Evolutionary conservation across 2,113 vertebrate species (phyloP).

Genomic region (Halichoerus grypus): DNA sequence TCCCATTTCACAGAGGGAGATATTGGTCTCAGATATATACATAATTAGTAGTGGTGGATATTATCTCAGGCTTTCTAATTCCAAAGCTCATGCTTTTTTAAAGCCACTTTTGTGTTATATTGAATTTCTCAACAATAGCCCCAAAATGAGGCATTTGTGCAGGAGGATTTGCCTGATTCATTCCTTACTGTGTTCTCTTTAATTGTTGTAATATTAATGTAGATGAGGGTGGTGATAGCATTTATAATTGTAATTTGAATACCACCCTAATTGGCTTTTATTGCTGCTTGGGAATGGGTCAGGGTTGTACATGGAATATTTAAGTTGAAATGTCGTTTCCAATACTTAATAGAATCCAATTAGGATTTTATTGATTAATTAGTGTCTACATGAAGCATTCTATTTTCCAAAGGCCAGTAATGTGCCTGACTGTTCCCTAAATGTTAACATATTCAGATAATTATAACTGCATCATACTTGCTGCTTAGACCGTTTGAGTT

Average conservation of each 20-base stretch:
- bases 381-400: conserved; percentile 74
- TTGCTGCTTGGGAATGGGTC: conserved; percentile 55
- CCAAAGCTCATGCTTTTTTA: neutral
- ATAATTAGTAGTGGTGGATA: neutral
- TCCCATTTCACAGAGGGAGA: neutral
- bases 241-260: conserved; percentile 66
- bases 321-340: conserved; percentile 75
- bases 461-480: conserved; percentile 72
- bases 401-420: conserved; percentile 84
- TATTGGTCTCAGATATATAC: neutral
- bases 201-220: conserved; percentile 55
- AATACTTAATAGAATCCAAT: conserved; percentile 57
- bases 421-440: conserved; percentile 81
- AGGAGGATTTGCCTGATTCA: neutral
- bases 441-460: conserved; percentile 87
- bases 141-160: neutral
- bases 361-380: conserved; percentile 84
- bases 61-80: neutral
- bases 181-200: conserved; percentile 27
- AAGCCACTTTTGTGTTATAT: neutral
- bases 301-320: conserved; percentile 69
- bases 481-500: conserved; percentile 75
- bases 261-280: conserved; percentile 43
- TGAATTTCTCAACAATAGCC: neutral
- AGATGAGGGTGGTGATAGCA: neutral